Percentiles rank a stretch among this genome's conserved stretches.
phyloP scores from a whole-genome alignment of 1,140 invertebrate species.

The Antheraea pernyi region DNA sequence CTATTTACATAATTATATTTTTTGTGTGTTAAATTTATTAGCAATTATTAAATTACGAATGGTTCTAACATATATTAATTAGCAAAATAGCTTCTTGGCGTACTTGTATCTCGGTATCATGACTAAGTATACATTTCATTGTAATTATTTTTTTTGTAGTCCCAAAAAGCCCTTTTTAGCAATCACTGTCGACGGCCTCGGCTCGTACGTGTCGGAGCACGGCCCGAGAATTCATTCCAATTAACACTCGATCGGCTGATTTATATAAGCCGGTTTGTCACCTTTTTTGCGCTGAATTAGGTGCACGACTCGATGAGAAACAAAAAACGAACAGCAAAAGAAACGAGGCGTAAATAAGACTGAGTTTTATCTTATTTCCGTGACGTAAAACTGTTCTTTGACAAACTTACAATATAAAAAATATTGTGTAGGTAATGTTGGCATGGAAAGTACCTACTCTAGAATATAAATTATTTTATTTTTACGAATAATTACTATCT shows the following conservation, averaged over 20 bases:
- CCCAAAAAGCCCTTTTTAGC: conserved; percentile 11
- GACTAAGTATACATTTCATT: neutral
- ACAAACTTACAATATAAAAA: neutral
- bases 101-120: neutral
- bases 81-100: too few species aligned
- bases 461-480: too few species aligned
- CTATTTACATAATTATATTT: too few species aligned
- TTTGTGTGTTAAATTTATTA: too few species aligned
- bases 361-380: conserved; percentile 5
- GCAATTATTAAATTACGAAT: too few species aligned
- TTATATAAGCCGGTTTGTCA: conserved; percentile 45
- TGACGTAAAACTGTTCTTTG: neutral
- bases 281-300: conserved; percentile 52
- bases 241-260: conserved; percentile 58
- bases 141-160: conserved; percentile 26
- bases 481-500: too few species aligned
- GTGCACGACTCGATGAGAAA: conserved; percentile 42
- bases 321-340: conserved; percentile 17
- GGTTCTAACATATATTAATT: too few species aligned
- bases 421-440: neutral
- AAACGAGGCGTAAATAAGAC: neutral
- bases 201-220: conserved; percentile 29
- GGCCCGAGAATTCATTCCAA: conserved; percentile 57
- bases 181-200: neutral
- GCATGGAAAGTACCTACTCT: too few species aligned